Conservation (phyloP, 1,140 invertebrate genomes). For the Pseudachorutes palmiensis region DNA sequence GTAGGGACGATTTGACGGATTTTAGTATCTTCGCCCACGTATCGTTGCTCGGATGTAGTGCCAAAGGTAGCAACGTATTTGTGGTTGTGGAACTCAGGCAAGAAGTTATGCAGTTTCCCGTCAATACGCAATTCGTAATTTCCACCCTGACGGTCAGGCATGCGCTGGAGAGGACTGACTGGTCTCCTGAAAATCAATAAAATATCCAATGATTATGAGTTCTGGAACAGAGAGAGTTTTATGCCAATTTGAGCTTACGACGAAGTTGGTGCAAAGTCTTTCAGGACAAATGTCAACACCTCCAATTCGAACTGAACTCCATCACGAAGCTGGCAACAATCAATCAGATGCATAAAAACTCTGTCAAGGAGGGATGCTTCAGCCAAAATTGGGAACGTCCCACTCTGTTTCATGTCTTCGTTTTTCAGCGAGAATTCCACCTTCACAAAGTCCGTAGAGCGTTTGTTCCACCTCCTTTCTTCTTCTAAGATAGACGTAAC, state of each 20-base stretch:
- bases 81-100: not conserved
- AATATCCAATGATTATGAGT: not conserved
- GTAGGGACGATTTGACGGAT: not conserved
- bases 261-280: not conserved
- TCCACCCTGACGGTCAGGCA: not conserved
- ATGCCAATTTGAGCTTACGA: not conserved
- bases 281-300: not conserved
- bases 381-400: no score
- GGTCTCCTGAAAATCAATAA: not conserved
- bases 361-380: not conserved
- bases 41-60: not conserved
- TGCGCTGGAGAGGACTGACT: not conserved
- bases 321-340: not conserved
- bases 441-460: not conserved
- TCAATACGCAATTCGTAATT: not conserved
- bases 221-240: not conserved
- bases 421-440: not conserved
- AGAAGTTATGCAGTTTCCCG: not conserved
- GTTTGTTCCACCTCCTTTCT: not conserved
- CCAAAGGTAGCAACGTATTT: not conserved
- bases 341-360: not conserved
- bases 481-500: not conserved
- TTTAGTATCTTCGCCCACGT: not conserved
- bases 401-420: not conserved
- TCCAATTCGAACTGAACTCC: not conserved